Conservation (phyloP, 2,797 vertebrate species). For the Meda fulgida region DNA sequence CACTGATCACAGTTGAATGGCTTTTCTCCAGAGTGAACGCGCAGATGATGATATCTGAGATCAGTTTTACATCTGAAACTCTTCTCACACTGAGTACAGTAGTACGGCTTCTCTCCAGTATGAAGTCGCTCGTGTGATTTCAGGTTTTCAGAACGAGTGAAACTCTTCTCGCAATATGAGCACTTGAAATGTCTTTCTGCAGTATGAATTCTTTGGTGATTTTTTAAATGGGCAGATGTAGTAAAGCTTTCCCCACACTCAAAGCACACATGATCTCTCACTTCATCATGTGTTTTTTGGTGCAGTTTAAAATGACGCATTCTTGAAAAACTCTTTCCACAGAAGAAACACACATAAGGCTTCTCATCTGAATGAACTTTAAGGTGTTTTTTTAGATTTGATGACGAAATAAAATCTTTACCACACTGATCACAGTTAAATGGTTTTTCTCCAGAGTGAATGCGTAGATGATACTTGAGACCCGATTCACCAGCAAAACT, state of each 20-base stretch:
- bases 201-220: neutral
- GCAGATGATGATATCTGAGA: neutral
- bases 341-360: neutral
- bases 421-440: neutral
- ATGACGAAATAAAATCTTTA: neutral
- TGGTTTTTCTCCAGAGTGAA: neutral
- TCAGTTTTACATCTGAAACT: neutral
- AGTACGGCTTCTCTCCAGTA: neutral
- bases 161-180: neutral
- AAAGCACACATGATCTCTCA: neutral
- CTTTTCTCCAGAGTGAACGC: neutral
- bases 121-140: neutral
- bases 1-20: neutral
- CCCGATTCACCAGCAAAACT: neutral
- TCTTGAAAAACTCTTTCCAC: neutral
- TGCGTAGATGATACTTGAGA: neutral
- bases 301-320: neutral
- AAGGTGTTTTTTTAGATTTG: neutral
- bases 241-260: neutral
- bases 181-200: neutral
- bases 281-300: neutral
- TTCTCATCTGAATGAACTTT: neutral
- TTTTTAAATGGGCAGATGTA: neutral
- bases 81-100: neutral
- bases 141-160: neutral